Percentiles rank a stretch among this genome's conserved stretches.
Evolutionary conservation across 2,797 vertebrate species (phyloP).

Genomic region (Tauraco hartlaubi): DNA sequence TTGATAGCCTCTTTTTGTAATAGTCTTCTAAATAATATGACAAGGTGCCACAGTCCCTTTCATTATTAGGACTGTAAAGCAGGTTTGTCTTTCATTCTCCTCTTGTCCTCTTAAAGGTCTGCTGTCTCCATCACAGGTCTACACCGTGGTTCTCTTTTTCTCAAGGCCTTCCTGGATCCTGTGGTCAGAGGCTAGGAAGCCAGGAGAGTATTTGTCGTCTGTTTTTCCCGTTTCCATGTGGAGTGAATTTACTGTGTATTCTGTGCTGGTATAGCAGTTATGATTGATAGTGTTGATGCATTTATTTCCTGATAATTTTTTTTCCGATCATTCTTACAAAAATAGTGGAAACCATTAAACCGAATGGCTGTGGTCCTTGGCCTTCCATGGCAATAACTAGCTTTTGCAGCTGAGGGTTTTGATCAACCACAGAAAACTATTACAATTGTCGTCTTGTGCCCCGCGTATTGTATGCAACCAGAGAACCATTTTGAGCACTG

Average conservation of each 20-base stretch:
- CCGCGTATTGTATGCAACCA: neutral
- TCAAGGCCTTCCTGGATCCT: neutral
- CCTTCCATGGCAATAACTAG: neutral
- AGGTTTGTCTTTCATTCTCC: neutral
- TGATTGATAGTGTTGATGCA: neutral
- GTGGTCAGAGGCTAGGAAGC: neutral
- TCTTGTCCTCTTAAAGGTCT: neutral
- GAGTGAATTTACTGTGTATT: neutral
- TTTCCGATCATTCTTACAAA: neutral
- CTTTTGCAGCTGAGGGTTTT: neutral
- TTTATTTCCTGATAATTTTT: neutral
- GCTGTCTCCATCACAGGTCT: neutral
- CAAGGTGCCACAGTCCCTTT: neutral
- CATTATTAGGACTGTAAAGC: neutral
- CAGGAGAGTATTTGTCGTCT: neutral
- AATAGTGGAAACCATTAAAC: neutral
- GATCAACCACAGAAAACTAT: neutral
- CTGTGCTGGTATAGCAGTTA: neutral
- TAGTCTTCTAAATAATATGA: neutral
- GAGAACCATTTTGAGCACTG: neutral
- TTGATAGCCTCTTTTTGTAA: neutral
- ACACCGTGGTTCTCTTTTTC: accelerated
- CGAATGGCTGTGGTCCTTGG: neutral
- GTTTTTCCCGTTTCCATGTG: neutral
- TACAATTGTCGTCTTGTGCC: neutral